These are phyloP conservation scores for Trididemnum miniatum DNA, from an alignment of 23 tunicate species.

Conservation along the genomic window DNA sequence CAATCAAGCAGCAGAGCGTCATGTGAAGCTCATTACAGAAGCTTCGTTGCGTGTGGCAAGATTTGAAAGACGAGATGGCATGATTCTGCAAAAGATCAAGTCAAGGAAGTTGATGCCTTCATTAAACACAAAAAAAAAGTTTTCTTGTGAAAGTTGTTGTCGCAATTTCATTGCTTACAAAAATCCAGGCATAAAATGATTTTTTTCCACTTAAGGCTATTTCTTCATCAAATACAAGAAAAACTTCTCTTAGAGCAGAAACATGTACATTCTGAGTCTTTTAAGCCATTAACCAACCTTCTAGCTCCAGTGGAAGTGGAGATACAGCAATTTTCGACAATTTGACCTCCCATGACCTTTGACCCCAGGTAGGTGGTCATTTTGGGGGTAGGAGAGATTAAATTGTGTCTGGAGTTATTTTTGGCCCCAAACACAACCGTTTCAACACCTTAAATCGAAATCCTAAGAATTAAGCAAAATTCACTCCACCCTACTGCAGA, in stretches of 20 bases:
- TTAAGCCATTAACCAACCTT: slow-evolving; percentile 17
- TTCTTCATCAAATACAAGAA: no score
- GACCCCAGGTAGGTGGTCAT: slow-evolving; percentile 22
- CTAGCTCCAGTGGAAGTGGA: slow-evolving; percentile 29
- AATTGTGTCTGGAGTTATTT: neutral
- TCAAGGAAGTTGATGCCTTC: slow-evolving; percentile 23
- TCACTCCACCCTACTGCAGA: slow-evolving; percentile 29
- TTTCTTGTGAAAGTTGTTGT: neutral
- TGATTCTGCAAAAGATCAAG: slow-evolving; percentile 20
- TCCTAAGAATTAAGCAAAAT: neutral
- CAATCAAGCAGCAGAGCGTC: slow-evolving; percentile 34
- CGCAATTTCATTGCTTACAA: no score
- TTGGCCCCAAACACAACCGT: neutral
- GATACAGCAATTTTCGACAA: slow-evolving; percentile 16
- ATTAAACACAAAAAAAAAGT: slow-evolving; percentile 17
- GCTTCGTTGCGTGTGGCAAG: slow-evolving; percentile 23
- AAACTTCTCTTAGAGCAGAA: slow-evolving; percentile 18
- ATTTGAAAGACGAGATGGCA: slow-evolving; percentile 28
- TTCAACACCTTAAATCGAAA: slow-evolving; percentile 25
- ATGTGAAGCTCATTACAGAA: slow-evolving; percentile 28
- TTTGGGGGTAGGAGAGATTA: neutral
- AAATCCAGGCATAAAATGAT: no score
- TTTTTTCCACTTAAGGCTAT: no score
- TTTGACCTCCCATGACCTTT: slow-evolving; percentile 11
- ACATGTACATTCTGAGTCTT: slow-evolving; percentile 12